Evolutionary conservation across 53 echinoderm and acorn worm species (phyloP).

Genomic region (Hippasteria phrygiana): DNA sequence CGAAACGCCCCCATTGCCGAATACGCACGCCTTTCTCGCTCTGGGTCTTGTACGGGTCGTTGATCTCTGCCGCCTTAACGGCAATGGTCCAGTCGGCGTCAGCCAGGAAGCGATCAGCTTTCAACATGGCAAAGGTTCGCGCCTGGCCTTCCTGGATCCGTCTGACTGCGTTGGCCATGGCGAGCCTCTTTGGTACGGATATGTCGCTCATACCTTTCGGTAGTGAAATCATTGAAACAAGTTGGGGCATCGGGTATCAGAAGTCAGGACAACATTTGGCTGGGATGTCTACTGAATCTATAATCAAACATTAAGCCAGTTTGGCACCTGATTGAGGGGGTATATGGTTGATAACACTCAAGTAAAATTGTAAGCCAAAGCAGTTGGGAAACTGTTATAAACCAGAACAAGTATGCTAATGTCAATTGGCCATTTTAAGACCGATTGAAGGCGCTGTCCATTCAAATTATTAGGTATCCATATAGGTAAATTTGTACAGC

Average conservation of each 20-base stretch:
- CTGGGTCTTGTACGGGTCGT: slow-evolving; percentile 80
- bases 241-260: background rate
- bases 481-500: no score
- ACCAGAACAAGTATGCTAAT: no score
- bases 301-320: background rate
- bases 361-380: no score
- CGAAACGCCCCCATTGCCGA: no score
- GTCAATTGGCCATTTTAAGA: no score
- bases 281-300: background rate
- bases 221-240: background rate
- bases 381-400: no score
- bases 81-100: slow-evolving; percentile 97
- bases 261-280: background rate
- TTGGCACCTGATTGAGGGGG: no score
- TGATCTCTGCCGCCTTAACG: slow-evolving; percentile 75
- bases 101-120: slow-evolving; percentile 91
- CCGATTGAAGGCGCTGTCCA: no score
- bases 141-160: slow-evolving; percentile 81
- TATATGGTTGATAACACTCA: no score
- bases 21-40: slow-evolving; percentile 59
- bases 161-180: slow-evolving; percentile 92
- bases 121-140: slow-evolving; percentile 89
- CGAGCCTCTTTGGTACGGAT: slow-evolving; percentile 87
- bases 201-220: slow-evolving; percentile 94
- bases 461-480: no score